phyloP scores from a whole-genome alignment of 2,113 vertebrate species.

The Lepisosteus oculatus region DNA sequence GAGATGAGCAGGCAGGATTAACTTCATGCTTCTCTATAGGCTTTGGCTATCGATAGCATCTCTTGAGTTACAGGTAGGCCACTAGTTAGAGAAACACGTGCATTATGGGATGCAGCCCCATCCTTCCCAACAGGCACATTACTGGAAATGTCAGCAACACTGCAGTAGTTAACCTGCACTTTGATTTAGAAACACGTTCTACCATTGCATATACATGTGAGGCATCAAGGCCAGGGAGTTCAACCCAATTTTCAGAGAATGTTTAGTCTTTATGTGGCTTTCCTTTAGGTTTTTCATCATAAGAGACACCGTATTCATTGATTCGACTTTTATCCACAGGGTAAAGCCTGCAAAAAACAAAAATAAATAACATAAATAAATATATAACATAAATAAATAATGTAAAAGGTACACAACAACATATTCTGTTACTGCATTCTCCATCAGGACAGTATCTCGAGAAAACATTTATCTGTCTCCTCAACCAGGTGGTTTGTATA shows the following conservation, averaged over 20 bases:
- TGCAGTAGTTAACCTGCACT: background rate
- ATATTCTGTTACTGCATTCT: too few relatives aligned
- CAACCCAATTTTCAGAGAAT: background rate
- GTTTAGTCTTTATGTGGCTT: conserved; percentile 76
- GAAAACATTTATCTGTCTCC: too few relatives aligned
- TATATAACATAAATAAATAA: background rate
- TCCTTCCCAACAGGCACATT: background rate
- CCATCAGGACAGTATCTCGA: background rate
- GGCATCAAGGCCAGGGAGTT: background rate
- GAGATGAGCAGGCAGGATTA: too few relatives aligned
- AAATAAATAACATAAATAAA: background rate
- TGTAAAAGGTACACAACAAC: background rate
- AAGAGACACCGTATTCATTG: conserved; percentile 81
- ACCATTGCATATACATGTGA: background rate
- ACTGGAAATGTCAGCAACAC: background rate
- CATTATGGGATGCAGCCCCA: background rate
- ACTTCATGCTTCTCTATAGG: too few relatives aligned
- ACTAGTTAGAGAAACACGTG: too few relatives aligned
- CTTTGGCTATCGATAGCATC: too few relatives aligned
- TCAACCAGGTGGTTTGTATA: too few relatives aligned
- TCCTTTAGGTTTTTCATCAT: conserved; percentile 73
- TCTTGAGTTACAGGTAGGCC: too few relatives aligned
- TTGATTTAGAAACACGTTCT: conserved; percentile 5
- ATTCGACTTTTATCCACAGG: conserved; percentile 82
- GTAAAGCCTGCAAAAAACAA: conserved; percentile 69